Conservation (phyloP, 2,113 vertebrate species). For the Hemibagrus wyckioides region DNA sequence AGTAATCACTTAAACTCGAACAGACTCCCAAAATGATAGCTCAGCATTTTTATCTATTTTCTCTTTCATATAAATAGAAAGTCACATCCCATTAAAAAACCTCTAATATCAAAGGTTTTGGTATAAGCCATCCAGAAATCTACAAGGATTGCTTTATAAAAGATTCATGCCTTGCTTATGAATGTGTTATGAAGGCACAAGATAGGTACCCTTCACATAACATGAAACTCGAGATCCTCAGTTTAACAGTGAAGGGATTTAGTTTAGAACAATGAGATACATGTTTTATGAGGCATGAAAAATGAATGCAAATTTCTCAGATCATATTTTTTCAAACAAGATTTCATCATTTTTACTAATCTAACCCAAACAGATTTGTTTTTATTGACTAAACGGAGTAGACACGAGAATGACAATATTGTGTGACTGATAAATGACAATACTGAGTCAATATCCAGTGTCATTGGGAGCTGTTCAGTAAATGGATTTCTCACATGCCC, state of each 20-base stretch:
- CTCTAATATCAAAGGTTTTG: background rate
- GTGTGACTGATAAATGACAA: background rate
- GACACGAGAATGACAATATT: background rate
- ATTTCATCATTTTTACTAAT: background rate
- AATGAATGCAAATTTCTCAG: background rate
- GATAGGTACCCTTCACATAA: background rate
- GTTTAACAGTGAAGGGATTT: background rate
- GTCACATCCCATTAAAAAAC: background rate
- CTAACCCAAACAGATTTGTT: background rate
- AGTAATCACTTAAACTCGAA: background rate
- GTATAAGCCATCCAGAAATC: background rate
- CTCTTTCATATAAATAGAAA: background rate
- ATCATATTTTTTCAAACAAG: background rate
- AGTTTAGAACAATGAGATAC: background rate
- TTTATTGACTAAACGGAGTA: background rate
- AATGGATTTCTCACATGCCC: background rate
- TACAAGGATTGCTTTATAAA: conserved; percentile 13
- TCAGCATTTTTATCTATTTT: background rate
- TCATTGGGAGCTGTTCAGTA: background rate
- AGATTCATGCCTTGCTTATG: conserved; percentile 14
- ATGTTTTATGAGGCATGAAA: conserved; percentile 17
- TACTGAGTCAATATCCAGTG: background rate
- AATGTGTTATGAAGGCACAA: conserved; percentile 10
- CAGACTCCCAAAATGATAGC: background rate
- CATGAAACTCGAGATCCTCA: background rate